Conservation (phyloP, 2,888 invertebrate genomes). For the Orthosia gracilis region DNA sequence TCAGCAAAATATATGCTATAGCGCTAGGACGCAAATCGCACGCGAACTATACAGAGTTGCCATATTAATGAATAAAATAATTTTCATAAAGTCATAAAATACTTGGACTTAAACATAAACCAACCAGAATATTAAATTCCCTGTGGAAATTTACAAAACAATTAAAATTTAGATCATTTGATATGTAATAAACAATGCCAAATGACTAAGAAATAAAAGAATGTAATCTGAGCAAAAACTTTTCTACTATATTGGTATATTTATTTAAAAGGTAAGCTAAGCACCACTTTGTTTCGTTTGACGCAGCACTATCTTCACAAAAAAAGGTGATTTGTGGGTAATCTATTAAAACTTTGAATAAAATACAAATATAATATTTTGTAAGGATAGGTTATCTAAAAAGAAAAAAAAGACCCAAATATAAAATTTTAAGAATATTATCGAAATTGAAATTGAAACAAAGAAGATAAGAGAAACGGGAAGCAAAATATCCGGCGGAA, state of each 20-base stretch:
- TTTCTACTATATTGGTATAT: slow-evolving; percentile 33
- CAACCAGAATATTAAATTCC: neutral
- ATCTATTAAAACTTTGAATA: neutral
- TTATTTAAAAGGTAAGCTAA: slow-evolving; percentile 27
- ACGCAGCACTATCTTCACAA: slow-evolving; percentile 28
- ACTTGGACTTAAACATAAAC: neutral
- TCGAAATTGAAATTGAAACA: neutral
- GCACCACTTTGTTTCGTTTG: slow-evolving; percentile 6
- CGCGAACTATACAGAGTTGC: slow-evolving; percentile 79
- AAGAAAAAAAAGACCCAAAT: rapidly evolving
- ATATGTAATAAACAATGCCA: neutral
- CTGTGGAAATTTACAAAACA: neutral
- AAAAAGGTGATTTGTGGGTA: neutral
- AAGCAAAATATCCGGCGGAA: slow-evolving; percentile 50
- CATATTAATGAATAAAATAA: slow-evolving; percentile 41
- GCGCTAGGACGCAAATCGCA: slow-evolving; percentile 86
- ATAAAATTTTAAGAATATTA: neutral
- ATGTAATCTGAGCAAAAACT: neutral
- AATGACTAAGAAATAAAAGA: neutral
- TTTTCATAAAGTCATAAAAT: neutral
- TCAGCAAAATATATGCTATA: slow-evolving; percentile 75
- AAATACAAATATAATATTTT: neutral
- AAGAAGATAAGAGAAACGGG: slow-evolving; percentile 5
- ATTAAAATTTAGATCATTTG: neutral
- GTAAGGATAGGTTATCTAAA: rapidly evolving